Conservation (phyloP, 2,797 vertebrate genomes). For the Premnoplex brunnescens region DNA sequence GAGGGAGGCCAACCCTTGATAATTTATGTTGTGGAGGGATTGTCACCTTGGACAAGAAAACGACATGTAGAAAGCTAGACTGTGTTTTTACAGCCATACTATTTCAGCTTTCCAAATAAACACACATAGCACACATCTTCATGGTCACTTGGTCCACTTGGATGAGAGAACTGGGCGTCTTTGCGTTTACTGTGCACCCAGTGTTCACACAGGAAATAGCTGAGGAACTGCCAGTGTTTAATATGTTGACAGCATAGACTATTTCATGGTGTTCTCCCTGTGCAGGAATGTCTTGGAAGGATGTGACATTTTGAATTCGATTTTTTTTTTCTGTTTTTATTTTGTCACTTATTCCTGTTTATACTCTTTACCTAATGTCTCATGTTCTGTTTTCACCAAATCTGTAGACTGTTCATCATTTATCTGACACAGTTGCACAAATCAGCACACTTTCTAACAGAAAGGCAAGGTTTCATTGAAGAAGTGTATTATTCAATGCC, state of each 20-base stretch:
- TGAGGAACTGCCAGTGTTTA: background rate
- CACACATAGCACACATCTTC: background rate
- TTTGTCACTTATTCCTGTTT: background rate
- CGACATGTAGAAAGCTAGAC: background rate
- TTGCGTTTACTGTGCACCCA: background rate
- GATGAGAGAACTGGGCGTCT: background rate
- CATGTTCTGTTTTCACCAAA: background rate
- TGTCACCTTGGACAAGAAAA: slow-evolving; percentile 3
- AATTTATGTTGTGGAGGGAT: slow-evolving; percentile 9
- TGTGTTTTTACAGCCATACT: background rate
- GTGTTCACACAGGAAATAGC: background rate
- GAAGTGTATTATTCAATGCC: background rate
- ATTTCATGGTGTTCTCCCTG: background rate
- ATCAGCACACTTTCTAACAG: background rate
- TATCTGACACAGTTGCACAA: background rate
- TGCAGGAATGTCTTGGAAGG: background rate
- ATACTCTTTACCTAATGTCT: background rate
- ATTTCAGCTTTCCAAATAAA: background rate
- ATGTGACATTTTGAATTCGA: background rate
- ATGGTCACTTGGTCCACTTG: background rate
- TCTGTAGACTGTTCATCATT: background rate
- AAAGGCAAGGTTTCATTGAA: background rate
- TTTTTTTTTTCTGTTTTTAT: background rate
- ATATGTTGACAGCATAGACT: background rate
- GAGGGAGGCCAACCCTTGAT: background rate